Evolutionary conservation across 2,888 invertebrate genomes (phyloP).

Genomic region (Phytoseiulus persimilis): DNA sequence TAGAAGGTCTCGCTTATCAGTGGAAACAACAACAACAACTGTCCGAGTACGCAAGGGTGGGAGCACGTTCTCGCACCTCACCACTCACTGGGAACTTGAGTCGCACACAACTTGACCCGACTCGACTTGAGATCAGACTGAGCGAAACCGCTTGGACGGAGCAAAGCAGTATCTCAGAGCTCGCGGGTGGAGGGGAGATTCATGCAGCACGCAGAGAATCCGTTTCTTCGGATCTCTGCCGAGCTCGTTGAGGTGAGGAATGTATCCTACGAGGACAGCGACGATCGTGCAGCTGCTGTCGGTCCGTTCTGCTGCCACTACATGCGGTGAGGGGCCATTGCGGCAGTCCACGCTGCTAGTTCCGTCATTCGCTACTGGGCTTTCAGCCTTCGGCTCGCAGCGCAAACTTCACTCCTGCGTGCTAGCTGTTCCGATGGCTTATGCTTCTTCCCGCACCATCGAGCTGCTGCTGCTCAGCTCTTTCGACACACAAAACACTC

Average conservation of each 20-base stretch:
- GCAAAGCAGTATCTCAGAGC: background rate
- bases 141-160: background rate
- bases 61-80: too few relatives aligned
- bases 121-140: background rate
- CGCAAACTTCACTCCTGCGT: background rate
- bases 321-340: background rate
- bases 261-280: background rate
- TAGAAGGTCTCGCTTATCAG: too few relatives aligned
- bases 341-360: background rate
- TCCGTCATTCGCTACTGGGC: background rate
- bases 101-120: background rate
- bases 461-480: background rate
- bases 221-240: background rate
- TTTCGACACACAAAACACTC: slow-evolving; percentile 5
- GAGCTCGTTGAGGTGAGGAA: background rate
- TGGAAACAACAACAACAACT: too few relatives aligned
- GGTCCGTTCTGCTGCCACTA: background rate
- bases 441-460: background rate
- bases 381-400: background rate
- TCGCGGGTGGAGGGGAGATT: background rate
- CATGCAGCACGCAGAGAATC: background rate
- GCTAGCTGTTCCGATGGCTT: background rate
- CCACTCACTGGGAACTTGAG: background rate
- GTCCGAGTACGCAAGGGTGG: too few relatives aligned
- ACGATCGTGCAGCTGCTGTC: background rate